Evolutionary conservation across 1,140 invertebrate genomes (phyloP).

Genomic region (Ctenoplectra terminalis): DNA sequence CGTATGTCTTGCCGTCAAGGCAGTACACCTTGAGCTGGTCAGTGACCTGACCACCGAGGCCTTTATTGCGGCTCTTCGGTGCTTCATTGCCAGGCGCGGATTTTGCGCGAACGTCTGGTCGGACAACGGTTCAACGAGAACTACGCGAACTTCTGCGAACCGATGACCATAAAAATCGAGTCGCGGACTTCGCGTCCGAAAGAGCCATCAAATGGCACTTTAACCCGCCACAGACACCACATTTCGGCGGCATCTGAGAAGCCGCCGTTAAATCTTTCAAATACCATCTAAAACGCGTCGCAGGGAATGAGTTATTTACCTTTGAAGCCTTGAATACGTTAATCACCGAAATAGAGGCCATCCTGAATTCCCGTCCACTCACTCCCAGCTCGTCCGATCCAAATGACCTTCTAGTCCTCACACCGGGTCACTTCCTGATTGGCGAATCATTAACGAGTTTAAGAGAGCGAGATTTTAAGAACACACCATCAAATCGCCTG

Average conservation of each 20-base stretch:
- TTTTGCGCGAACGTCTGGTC: no score
- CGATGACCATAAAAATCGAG: neutral
- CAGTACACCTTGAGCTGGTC: neutral
- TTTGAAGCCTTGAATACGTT: neutral
- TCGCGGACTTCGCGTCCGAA: neutral
- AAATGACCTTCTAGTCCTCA: neutral
- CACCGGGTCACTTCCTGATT: conserved; percentile 25
- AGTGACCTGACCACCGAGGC: neutral
- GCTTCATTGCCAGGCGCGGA: neutral
- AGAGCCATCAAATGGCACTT: neutral
- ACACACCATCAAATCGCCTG: no score
- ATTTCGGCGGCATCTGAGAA: neutral
- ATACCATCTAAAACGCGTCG: neutral
- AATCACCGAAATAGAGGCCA: neutral
- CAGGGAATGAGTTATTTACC: neutral
- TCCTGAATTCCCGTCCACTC: neutral
- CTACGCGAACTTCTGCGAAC: accelerated
- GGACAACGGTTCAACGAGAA: no score
- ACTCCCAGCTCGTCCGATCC: neutral
- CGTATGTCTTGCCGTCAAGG: neutral
- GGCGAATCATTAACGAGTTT: neutral
- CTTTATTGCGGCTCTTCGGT: neutral
- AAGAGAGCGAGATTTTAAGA: neutral
- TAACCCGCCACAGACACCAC: neutral
- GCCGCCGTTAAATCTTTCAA: neutral